Base-by-base conservation (phyloP, 2,888 invertebrate genomes). In the Lepeophtheirus nordmannii region DNA sequence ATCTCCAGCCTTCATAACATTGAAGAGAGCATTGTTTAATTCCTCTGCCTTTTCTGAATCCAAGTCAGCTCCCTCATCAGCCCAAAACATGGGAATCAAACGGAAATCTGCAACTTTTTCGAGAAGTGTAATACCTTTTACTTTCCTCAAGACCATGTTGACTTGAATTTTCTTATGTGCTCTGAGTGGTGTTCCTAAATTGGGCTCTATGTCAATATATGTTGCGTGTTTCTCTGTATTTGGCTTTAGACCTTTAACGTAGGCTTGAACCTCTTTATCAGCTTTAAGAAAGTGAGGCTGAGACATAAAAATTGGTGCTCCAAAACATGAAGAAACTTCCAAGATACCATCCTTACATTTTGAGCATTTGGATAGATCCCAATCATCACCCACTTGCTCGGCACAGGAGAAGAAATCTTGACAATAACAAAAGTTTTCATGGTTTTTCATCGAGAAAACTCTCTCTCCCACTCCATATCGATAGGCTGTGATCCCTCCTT, bases 201-300 rank as follows among this genome's bases (percentile, higher is more conserved):
- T 62, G 62, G 85, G 82, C 75, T 91, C 90, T 74, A 90, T 86
- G 71, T 88, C 83, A 69, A 90, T 80, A 61, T 76, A 79, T 8
- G 89, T 85, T 59, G 81, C 83, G 74, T 92, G 91, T 64, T 84
- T 80, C 62, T 83, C 80, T 69, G 81, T 76, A 67, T 82, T 80
- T 0, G 87, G 87, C 65, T 76, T 77, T 0, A 87, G 72, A 2
- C 87, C 87, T 65, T 78, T 79, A 0, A 84, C 81, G 17, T 62
- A 20, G 23, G 17, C 40, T 22, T 20, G 17, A n/a, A 62, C 17
- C 11, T n/a, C 20, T 39, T 37, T 14, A 17, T 71, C 72, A 10
- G 71, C 72, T 58, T 71, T 69, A 65, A 71, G 71, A 68, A 74
- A 75, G 74, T 92, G 91, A 0, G 91, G 90, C 74, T 87, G 73